Evolutionary conservation across 2,113 vertebrate genomes (phyloP), one percentile per base, ranked within the genome.

Genomic region (Notothenia coriiceps): DNA sequence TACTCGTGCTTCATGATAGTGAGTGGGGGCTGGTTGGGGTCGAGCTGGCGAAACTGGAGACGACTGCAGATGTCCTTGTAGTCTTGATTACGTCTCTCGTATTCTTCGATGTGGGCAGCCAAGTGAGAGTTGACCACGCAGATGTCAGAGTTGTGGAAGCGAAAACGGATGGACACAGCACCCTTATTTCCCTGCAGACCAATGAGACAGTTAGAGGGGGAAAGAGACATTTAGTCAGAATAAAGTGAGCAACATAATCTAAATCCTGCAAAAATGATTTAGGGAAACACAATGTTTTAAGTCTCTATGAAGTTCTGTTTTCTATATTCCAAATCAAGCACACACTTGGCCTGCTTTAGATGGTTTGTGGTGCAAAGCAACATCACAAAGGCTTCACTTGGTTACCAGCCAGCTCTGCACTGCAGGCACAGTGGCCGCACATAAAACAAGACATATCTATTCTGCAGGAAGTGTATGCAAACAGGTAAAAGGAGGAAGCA

Each of bases 81-180:
- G 91, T 99, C 98, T 86, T 99, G 98, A 93, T 99, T 99, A 61
- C 98, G 96, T 72, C 97, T 91, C 89, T 99, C 98, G 0, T 94
- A 98, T 60, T 98, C 98, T 74, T 98, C 98, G 0, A 77, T 92
- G 86, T 99, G 98, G 54, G 98, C 98, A 7, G 98, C 98, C 3
- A 99, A 89, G 91, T 99, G 98, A 40, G 96, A 96, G 76, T 99
- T 99, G 84, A 99, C 97, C 43, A 99, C 11, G 12, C 98, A 99
- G 87, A 99, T 75, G 13, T 96, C 96, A 1, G 97, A 98, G 91
- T 97, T 98, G 77, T 99, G 97, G 86, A 99, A 96, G 33, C 91
- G 95, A 93, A 99, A 99, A 74, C 97, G 95, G 88, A 99, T 87
- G 2, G 96, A 96, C 75, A 99, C 98, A 0, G 96, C 98, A 0